A percentile compares a stretch with the other conserved stretches of the same genome.
These are phyloP conservation scores for Paramisgurnus dabryanus DNA, from an alignment of 2,113 vertebrate species.

Conservation along the genomic window DNA sequence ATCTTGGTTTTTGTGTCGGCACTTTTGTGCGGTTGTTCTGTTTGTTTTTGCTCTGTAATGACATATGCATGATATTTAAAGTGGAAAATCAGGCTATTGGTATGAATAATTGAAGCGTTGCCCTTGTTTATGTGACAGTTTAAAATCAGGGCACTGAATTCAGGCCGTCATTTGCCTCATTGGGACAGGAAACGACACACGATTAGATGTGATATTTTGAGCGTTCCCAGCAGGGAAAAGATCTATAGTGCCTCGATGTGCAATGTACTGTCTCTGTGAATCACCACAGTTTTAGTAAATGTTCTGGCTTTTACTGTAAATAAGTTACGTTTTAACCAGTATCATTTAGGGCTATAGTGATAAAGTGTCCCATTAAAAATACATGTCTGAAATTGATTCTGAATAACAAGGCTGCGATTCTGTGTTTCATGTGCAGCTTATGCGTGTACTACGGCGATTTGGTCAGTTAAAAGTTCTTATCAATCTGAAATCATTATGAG, in stretches of 20 bases:
- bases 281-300: no score
- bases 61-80: constrained; percentile 6
- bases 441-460: no score
- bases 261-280: constrained; percentile 9
- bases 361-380: no score
- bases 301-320: no score
- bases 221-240: constrained; percentile 30
- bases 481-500: no score
- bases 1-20: neutral
- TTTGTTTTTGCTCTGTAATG: neutral
- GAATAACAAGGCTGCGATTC: no score
- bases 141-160: constrained; percentile 43
- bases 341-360: no score
- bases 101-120: constrained; percentile 26
- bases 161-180: constrained; percentile 19
- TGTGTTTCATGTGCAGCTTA: no score
- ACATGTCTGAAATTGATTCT: no score
- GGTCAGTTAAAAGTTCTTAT: no score
- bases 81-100: neutral
- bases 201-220: constrained; percentile 49
- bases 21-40: neutral
- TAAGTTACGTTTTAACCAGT: no score
- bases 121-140: constrained; percentile 16
- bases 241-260: constrained; percentile 7
- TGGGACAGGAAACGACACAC: constrained; percentile 30